Evolutionary conservation across 2,888 invertebrate species (phyloP).

Genomic region (Artemia sinica): DNA sequence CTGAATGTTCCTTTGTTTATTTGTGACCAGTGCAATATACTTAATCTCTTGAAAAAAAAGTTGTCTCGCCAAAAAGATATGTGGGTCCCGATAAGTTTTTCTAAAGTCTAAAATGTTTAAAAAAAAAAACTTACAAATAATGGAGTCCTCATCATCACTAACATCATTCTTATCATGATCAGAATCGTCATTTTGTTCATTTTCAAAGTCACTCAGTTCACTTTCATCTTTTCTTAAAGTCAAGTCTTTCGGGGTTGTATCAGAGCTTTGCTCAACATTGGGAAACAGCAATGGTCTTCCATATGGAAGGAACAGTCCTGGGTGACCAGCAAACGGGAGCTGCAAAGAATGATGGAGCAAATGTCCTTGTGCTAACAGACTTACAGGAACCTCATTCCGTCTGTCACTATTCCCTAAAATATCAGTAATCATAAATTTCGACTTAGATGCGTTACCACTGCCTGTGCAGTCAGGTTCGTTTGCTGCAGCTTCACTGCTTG

Average conservation of each 20-base stretch:
- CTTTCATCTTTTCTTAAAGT: slow-evolving; percentile 10
- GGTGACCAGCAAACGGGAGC: slow-evolving; percentile 9
- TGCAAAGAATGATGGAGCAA: background rate
- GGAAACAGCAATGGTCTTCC: slow-evolving; percentile 12
- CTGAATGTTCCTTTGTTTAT: too few species aligned
- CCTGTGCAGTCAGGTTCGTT: background rate
- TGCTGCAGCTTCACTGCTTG: slow-evolving; percentile 5
- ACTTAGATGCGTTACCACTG: background rate
- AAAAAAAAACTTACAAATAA: slow-evolving; percentile 21
- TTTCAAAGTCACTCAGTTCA: slow-evolving; percentile 11
- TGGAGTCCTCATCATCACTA: slow-evolving; percentile 19
- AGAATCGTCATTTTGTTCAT: slow-evolving; percentile 14
- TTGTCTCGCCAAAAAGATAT: too few species aligned
- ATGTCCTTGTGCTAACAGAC: background rate
- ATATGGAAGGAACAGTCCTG: background rate
- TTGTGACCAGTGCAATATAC: too few species aligned
- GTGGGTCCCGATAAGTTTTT: too few species aligned
- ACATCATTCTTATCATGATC: slow-evolving; percentile 18
- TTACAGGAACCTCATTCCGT: background rate
- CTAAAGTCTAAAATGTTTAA: background rate
- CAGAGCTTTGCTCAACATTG: slow-evolving; percentile 4
- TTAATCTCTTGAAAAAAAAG: too few species aligned
- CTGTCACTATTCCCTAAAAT: slow-evolving; percentile 4
- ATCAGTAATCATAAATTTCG: slow-evolving; percentile 8
- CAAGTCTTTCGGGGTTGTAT: slow-evolving; percentile 2